These are phyloP conservation scores for Oxyteleia sp. DNA, from an alignment of 2,888 invertebrate species.

Conservation along the genomic window DNA sequence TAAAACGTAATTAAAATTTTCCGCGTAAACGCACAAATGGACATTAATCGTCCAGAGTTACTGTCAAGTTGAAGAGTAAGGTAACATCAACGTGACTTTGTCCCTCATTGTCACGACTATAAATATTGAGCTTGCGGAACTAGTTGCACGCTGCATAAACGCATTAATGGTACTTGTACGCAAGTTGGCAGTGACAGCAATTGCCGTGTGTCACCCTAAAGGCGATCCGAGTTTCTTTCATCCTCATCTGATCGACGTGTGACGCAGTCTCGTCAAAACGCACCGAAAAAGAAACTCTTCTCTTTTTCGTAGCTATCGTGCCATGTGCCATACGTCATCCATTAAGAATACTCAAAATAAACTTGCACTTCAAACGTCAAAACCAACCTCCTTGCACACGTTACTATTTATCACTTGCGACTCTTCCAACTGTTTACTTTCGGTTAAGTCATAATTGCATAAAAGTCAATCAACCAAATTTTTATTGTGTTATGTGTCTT, in stretches of 20 bases:
- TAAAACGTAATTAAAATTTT: too few species aligned
- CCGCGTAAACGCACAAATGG: constrained; percentile 24
- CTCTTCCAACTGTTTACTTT: constrained; percentile 53
- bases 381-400: constrained; percentile 51
- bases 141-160: constrained; percentile 37
- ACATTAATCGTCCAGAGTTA: constrained; percentile 31
- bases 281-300: constrained; percentile 33
- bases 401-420: constrained; percentile 58
- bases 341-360: constrained; percentile 73
- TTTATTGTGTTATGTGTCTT: background rate
- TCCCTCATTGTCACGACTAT: constrained; percentile 69
- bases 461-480: constrained; percentile 13
- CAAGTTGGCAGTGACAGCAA: constrained; percentile 67
- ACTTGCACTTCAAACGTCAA: constrained; percentile 69
- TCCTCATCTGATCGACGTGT: constrained; percentile 22
- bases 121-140: constrained; percentile 69
- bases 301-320: constrained; percentile 53
- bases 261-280: constrained; percentile 37
- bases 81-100: constrained; percentile 65
- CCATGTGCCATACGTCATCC: constrained; percentile 63
- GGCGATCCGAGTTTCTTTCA: constrained; percentile 70
- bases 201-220: constrained; percentile 43
- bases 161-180: constrained; percentile 60
- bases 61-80: constrained; percentile 73
- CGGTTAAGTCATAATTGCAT: constrained; percentile 36